phyloP scores from a whole-genome alignment of 2,797 vertebrate species.

The Ficedula albicollis region DNA sequence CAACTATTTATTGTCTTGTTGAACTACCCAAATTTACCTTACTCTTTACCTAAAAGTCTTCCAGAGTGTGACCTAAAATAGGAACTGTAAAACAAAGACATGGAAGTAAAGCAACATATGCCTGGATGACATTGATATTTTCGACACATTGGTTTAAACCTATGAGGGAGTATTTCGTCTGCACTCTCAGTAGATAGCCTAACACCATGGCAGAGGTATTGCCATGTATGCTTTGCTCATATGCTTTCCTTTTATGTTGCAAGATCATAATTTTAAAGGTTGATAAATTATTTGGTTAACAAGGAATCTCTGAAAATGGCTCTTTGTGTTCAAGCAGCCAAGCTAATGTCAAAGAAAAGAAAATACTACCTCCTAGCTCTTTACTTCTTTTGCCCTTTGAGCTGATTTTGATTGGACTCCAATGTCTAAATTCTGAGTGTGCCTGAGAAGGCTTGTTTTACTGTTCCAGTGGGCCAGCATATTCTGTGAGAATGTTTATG shows the following conservation, averaged over 20 bases:
- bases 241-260: background rate
- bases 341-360: background rate
- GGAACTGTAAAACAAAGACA: background rate
- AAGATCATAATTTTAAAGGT: background rate
- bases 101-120: background rate
- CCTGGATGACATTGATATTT: background rate
- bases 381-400: background rate
- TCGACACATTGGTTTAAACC: background rate
- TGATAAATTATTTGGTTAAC: background rate
- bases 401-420: background rate
- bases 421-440: background rate
- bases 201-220: background rate
- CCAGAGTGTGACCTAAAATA: background rate
- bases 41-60: background rate
- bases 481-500: background rate
- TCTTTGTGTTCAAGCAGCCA: background rate
- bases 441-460: background rate
- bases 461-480: accelerated
- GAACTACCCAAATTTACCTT: background rate
- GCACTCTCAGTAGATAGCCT: background rate
- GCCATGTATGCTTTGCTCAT: background rate
- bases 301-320: background rate
- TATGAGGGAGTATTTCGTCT: background rate
- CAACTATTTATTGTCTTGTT: background rate
- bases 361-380: background rate